Evolutionary conservation across 1,140 invertebrate genomes (phyloP).

Genomic region (Augochlora pura): DNA sequence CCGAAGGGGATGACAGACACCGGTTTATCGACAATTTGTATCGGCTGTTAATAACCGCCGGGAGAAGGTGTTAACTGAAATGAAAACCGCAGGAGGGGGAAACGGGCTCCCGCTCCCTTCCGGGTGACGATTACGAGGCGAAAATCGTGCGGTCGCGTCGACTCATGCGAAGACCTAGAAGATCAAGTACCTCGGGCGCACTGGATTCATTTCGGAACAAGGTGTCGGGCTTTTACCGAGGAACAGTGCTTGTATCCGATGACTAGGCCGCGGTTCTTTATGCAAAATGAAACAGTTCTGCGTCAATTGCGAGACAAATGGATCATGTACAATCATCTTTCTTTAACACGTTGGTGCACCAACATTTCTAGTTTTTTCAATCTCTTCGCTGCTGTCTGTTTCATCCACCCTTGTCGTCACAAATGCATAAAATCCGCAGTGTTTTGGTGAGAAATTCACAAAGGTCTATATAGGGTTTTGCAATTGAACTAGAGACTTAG

Average conservation of each 20-base stretch:
- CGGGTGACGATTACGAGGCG: background rate
- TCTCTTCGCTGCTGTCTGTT: too few species aligned
- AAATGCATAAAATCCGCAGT: too few species aligned
- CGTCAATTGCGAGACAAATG: too few species aligned
- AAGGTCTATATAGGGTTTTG: too few species aligned
- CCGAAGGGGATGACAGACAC: background rate
- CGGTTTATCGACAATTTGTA: constrained; percentile 7
- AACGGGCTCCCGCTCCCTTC: background rate
- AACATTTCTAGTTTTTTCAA: too few species aligned
- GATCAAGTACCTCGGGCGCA: background rate
- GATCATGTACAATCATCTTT: too few species aligned
- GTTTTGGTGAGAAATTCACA: too few species aligned
- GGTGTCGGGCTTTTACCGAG: background rate
- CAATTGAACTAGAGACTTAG: too few species aligned
- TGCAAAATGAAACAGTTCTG: too few species aligned
- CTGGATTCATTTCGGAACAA: background rate
- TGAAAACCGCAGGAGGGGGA: background rate
- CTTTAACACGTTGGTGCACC: too few species aligned
- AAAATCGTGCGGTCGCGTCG: background rate
- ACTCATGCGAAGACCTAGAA: constrained; percentile 1
- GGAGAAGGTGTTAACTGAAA: background rate
- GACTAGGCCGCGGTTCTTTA: too few species aligned
- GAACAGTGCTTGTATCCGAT: background rate
- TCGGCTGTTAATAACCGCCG: background rate
- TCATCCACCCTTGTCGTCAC: too few species aligned